Base-by-base conservation (phyloP, 2,113 vertebrate species). In the Tauraco erythrolophus region DNA sequence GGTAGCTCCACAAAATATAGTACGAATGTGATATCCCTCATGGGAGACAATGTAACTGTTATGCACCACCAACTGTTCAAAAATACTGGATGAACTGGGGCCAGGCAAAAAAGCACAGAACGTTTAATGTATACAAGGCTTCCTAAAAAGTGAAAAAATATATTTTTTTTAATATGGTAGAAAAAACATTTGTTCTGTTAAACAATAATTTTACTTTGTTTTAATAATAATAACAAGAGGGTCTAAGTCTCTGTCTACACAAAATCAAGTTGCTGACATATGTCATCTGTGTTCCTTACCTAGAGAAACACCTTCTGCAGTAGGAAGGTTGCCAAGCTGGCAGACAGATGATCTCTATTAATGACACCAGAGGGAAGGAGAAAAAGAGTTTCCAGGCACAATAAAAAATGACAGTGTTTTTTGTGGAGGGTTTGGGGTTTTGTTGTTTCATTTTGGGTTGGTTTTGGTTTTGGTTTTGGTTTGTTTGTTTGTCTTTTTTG, bases 271-370 rank as follows among this genome's bases (percentile, higher is more conserved):
- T 60, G 31, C 12, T 61, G 43, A n/a, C 7, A 23, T 39, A 39
- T 19, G n/a, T 45, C 8, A 16, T 45, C 9, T 33, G 8, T 19
- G 35, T 45, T 56, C 23, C 24, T 17, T 50, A 27, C 28, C 15
- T 27, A 8, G 27, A 79, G 31, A 45, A 87, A 27, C 28, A 39
- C 8, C 10, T 50, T 27, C 24, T 5, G 35, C 7, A 66, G 33
- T 17, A 14, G 27, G 43, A 0, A 1, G 6, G 12, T 2, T 33
- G 22, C 15, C 43, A 33, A 28, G 37, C 3, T 31, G 33, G 11
- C 22, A 62, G 19, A 21, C 9, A 9, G 30, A 24, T 48, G 30
- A 54, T 11, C 24, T 77, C 30, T 24, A 4, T 24, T 19, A 50
- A 8, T 17, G 13, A 9, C 31, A 70, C 10, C 9, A 60, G 23